These are phyloP conservation scores for Triplophysa dalaica DNA, from an alignment of 2,113 vertebrate species.

Conservation along the genomic window DNA sequence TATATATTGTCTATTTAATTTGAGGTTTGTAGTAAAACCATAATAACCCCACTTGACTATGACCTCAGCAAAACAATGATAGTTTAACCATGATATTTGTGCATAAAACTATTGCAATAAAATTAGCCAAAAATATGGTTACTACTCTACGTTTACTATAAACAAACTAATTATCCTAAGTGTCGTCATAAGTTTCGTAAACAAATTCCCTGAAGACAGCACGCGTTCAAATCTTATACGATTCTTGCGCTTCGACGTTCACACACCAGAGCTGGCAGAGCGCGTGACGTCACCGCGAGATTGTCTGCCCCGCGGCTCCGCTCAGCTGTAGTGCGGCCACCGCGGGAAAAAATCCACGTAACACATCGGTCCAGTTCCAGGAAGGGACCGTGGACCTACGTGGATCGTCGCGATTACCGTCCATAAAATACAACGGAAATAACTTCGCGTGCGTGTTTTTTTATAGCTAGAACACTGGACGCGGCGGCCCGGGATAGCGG, in stretches of 20 bases:
- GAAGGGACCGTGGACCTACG: slow-evolving; percentile 22
- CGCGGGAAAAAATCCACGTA: slow-evolving; percentile 49
- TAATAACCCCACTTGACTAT: too few species aligned
- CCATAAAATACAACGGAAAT: slow-evolving; percentile 6
- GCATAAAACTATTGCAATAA: too few species aligned
- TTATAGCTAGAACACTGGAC: neutral
- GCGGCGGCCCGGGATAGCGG: slow-evolving; percentile 12
- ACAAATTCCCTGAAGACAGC: neutral
- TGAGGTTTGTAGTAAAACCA: too few species aligned
- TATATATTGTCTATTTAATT: too few species aligned
- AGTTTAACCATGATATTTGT: too few species aligned
- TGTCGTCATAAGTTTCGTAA: neutral
- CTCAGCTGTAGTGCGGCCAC: slow-evolving; percentile 49
- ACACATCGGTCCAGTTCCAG: slow-evolving; percentile 41
- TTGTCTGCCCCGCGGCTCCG: slow-evolving; percentile 51
- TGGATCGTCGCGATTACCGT: neutral
- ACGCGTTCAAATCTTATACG: neutral
- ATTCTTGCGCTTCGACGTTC: neutral
- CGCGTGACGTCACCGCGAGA: slow-evolving; percentile 53
- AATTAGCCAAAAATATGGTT: too few species aligned
- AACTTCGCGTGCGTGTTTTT: neutral
- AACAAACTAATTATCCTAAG: too few species aligned
- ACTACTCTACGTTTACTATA: too few species aligned
- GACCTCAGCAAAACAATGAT: too few species aligned
- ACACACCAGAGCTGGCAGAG: neutral